Percentiles rank a stretch among this genome's conserved stretches.
Evolutionary conservation across 2,113 vertebrate species (phyloP).

Genomic region (Sceloporus tristichus): DNA sequence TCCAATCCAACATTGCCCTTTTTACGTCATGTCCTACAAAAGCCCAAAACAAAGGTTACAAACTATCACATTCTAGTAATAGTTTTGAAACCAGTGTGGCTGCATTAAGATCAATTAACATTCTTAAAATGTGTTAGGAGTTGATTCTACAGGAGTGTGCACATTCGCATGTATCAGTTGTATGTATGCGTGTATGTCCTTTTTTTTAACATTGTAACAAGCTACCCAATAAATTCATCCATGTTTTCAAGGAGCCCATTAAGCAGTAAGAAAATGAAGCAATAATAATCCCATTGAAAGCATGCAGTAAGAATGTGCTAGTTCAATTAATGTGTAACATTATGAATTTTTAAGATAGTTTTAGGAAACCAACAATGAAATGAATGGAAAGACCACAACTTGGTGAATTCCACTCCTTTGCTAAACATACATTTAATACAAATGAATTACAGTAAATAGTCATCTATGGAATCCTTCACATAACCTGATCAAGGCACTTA

Average conservation of each 20-base stretch:
- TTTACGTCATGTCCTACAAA: neutral
- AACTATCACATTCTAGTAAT: neutral
- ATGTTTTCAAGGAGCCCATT: neutral
- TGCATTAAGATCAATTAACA: neutral
- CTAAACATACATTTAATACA: neutral
- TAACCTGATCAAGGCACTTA: slow-evolving; percentile 52
- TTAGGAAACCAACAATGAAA: neutral
- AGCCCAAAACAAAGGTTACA: neutral
- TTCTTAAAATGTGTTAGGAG: neutral
- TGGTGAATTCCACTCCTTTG: neutral
- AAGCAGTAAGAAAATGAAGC: neutral
- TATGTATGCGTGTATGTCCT: too few species aligned
- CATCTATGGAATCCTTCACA: neutral
- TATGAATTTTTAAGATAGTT: neutral
- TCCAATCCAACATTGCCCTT: neutral
- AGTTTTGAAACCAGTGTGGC: neutral
- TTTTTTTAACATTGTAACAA: neutral
- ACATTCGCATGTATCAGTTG: neutral
- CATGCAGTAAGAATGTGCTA: neutral
- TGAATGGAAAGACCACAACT: neutral
- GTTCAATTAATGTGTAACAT: neutral
- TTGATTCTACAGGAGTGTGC: too few species aligned
- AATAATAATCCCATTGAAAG: neutral
- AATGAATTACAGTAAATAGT: slow-evolving; percentile 18
- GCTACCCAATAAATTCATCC: neutral